These are phyloP conservation scores for Urocolius indicus DNA, from an alignment of 2,113 vertebrate species.

Conservation along the genomic window DNA sequence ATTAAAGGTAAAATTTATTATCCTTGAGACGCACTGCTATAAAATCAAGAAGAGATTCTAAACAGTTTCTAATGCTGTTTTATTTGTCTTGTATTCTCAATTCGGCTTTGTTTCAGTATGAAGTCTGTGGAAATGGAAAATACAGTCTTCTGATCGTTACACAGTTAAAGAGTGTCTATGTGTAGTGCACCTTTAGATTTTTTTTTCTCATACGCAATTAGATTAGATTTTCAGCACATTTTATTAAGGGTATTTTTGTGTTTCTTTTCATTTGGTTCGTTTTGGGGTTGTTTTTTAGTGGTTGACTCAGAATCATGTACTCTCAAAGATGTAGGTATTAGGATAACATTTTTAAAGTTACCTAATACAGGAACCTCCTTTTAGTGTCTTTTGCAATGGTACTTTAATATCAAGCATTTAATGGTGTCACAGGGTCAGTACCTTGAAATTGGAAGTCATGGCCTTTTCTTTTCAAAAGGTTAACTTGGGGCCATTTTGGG, in stretches of 20 bases:
- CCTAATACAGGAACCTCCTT: not conserved
- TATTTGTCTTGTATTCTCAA: not conserved
- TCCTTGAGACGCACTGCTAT: conserved; percentile 20
- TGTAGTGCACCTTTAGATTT: not conserved
- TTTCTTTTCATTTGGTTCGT: not conserved
- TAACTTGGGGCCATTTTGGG: conserved; percentile 36
- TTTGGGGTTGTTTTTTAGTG: not conserved
- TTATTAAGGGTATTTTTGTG: not conserved
- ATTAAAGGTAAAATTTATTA: conserved; percentile 8
- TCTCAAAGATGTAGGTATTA: not conserved
- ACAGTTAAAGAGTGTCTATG: not conserved
- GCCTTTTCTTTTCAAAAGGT: conserved; percentile 29
- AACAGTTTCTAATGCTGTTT: not conserved
- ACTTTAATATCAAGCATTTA: conserved; percentile 48
- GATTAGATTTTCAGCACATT: conserved; percentile 12
- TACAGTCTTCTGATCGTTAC: not conserved
- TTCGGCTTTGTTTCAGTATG: not conserved
- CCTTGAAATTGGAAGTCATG: conserved; percentile 35
- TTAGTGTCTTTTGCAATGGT: conserved; percentile 10
- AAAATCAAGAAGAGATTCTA: not conserved
- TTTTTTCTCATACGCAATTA: not conserved
- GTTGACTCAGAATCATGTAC: not conserved
- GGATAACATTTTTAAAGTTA: not conserved
- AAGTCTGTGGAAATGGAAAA: not conserved
- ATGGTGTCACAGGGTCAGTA: conserved; percentile 49